phyloP scores from a whole-genome alignment of 2,888 invertebrate genomes.

The Belgica antarctica region DNA sequence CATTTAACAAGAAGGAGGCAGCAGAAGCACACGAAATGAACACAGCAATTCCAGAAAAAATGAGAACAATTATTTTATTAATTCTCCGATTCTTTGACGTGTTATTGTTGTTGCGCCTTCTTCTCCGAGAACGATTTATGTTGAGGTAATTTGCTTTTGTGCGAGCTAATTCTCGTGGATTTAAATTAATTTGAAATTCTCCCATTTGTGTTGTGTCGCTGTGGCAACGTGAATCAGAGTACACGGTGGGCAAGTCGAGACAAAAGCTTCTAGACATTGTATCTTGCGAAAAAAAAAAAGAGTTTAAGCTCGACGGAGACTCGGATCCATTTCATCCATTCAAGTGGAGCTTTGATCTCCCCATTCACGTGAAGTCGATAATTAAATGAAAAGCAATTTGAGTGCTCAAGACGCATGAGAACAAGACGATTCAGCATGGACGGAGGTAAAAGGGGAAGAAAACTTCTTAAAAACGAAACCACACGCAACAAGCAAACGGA shows the following conservation, averaged over 20 bases:
- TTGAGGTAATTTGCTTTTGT: slow-evolving; percentile 21
- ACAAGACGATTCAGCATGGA: too few species aligned
- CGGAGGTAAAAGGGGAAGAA: too few species aligned
- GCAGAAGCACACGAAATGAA: not conserved
- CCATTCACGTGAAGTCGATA: slow-evolving; percentile 3
- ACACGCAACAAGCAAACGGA: slow-evolving; percentile 16
- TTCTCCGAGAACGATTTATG: not conserved
- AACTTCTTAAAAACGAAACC: not conserved
- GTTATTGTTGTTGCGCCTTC: slow-evolving; percentile 3
- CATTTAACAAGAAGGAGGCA: slow-evolving; percentile 8
- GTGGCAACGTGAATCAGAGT: not conserved
- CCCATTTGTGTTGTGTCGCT: slow-evolving; percentile 10
- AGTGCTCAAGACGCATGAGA: too few species aligned
- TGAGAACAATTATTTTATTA: slow-evolving; percentile 34
- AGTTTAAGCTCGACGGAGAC: slow-evolving; percentile 14
- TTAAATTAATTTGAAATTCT: slow-evolving; percentile 20
- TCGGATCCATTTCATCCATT: not conserved
- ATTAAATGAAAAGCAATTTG: not conserved
- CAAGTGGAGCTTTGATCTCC: not conserved
- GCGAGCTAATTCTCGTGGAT: slow-evolving; percentile 31
- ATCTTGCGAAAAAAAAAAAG: not conserved
- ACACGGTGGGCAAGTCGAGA: not conserved
- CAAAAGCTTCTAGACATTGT: slow-evolving; percentile 12
- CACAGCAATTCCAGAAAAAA: slow-evolving; percentile 1
- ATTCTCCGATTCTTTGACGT: not conserved